Evolutionary conservation across 2,113 vertebrate genomes (phyloP), one percentile per base, ranked within the genome.

Genomic region (Pungitius pungitius): DNA sequence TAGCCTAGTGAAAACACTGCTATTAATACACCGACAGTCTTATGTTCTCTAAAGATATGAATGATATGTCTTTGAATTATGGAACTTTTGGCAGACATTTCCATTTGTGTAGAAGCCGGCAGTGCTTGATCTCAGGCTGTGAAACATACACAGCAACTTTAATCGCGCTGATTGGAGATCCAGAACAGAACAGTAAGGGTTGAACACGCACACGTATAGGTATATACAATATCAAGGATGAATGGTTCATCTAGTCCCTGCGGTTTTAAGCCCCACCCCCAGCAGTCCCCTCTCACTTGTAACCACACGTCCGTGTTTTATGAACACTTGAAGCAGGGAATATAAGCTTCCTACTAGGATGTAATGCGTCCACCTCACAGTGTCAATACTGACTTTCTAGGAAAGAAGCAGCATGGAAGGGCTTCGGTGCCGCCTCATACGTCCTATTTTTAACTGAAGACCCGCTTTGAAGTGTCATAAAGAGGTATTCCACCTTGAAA

Each of bases 321-420:
- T 69, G 67, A 84, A 85, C 64, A 72, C 42, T 64, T 37, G 57
- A 66, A 11, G 30, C 63, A 59, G 58, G 85, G 73, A 84, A 91
- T 78, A 68, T 15, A 58, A 87, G 52, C 80, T 77, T 80, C 78
- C 63, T 43, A 75, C 80, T 57, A 40, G 40, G 75, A 77, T 63
- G 75, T 59, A 55, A 56, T 65, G 27, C 51, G 42, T 63, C 60
- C 22, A 35, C 49, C 54, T 57, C 66, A 75, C 37, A 72, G 63
- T 63, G 60, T 63, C 80, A 75, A 75, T 79, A 66, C 27, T 49
- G 81, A 73, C 75, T 87, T 81, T 85, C 35, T 55, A 75, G 75
- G 51, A 77, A n/a, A 69, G 76, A 76, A 79, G 73, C 64, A 26
- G 45, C 77, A 59, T 8, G 8, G 66, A 71, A 75, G 24, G 55